These are phyloP conservation scores for Heliocidaris tuberculata DNA, from an alignment of 35 echinoderm and acorn worm genomes.

Conservation along the genomic window DNA sequence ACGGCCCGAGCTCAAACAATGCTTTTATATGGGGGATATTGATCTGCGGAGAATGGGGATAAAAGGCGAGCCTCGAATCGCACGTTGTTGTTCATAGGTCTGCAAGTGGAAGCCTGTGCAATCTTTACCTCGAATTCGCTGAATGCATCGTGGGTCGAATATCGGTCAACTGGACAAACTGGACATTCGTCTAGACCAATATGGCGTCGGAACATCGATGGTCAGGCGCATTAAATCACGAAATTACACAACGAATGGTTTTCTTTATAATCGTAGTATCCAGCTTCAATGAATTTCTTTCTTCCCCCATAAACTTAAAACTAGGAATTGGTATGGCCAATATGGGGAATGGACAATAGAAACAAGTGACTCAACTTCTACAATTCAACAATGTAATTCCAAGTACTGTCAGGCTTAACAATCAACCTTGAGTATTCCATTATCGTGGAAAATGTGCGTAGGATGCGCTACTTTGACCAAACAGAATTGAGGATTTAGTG, in stretches of 20 bases:
- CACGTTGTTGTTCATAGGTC: not conserved
- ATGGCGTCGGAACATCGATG: not conserved
- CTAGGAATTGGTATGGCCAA: not conserved
- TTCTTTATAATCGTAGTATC: not conserved
- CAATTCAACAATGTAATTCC: not conserved
- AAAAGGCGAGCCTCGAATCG: not conserved
- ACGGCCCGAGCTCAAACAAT: not conserved
- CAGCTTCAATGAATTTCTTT: not conserved
- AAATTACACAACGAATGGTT: not conserved
- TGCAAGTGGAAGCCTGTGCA: not conserved
- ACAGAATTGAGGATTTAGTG: not conserved
- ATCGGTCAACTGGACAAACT: not conserved
- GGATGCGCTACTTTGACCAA: not conserved
- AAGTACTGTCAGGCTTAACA: not conserved
- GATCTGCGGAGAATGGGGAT: not conserved
- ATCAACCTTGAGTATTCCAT: not conserved
- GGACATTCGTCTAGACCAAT: not conserved
- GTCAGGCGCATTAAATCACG: not conserved
- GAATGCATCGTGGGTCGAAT: not conserved
- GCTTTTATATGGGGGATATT: not conserved
- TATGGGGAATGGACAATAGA: not conserved
- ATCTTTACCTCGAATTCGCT: not conserved
- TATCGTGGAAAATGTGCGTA: not conserved
- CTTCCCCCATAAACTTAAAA: not conserved
- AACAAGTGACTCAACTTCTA: not conserved